Base-by-base conservation (phyloP, 2,888 invertebrate species). In the Chrysopilus asiliformis region DNA sequence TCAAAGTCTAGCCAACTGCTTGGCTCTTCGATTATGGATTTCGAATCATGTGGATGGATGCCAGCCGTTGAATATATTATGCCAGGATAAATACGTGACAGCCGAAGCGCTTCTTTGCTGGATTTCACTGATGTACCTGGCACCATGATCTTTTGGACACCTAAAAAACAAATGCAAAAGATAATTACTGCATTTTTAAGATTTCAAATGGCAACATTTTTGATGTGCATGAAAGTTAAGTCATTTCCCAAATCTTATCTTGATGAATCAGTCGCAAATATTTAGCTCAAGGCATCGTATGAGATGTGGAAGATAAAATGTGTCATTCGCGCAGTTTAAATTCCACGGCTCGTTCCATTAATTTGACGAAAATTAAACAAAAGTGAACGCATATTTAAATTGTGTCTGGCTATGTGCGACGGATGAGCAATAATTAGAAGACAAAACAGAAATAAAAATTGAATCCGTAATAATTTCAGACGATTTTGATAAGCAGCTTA, bases 131-230 rank as follows among this genome's bases (percentile, higher is more conserved):
- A 89, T 45, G 85, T 86, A 32, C 90, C 90, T 37, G 86, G 87
- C 41, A 91, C 90, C 79, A 91, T 86, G 43, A 91, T 83, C 65
- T 91, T 91, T 60, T 86, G 85, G 54, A 93, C 87, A 52, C 91
- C 86, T 86, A 53, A 3, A 42, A 30, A 36, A 19, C 13, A 22
- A 9, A n/a, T n/a, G n/a, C n/a, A n/a, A n/a, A n/a, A n/a, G n/a
- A n/a, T 7, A 22, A 22, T 9, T 9, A 7, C 22, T 22, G 9
- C 9, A 9, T 22, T 22, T 22, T 22, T 22, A 22, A 22, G 7
- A 22, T 22, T 9, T 9, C 22, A 9, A 9, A 22, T 22, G 8
- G 22, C 9, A 22, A 22, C 22, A 9, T n/a, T n/a, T n/a, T n/a
- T n/a, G n/a, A n/a, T n/a, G n/a, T 22, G 8, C 8, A 22, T 9